phyloP scores from a whole-genome alignment of 1,140 invertebrate species.

The Rhopalosiphum maidis region DNA sequence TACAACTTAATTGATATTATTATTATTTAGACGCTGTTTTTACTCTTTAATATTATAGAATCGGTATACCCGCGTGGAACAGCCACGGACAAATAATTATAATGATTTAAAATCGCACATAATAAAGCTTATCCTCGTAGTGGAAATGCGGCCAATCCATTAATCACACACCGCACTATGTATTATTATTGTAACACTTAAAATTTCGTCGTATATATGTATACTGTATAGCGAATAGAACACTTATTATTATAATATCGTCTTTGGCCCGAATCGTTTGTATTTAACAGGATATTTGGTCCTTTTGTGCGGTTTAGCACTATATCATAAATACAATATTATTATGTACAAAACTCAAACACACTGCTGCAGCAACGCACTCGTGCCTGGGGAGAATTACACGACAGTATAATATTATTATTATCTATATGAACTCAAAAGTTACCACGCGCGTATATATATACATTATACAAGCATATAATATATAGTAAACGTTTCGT shows the following conservation, averaged over 20 bases:
- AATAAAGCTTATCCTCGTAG: neutral
- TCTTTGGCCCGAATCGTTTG: neutral
- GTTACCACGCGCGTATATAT: neutral
- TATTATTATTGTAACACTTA: neutral
- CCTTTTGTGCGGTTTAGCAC: neutral
- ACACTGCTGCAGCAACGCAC: neutral
- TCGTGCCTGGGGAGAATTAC: neutral
- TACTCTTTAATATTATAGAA: neutral
- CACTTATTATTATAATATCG: neutral
- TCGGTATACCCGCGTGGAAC: too few relatives aligned
- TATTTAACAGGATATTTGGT: neutral
- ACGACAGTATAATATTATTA: neutral
- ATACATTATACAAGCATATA: neutral
- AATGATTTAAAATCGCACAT: neutral
- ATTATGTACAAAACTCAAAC: neutral
- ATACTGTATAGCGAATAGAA: neutral
- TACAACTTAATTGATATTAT: neutral
- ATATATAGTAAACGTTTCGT: neutral
- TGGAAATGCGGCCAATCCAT: neutral
- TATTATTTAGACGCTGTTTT: neutral
- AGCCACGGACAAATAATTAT: neutral
- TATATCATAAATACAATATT: neutral
- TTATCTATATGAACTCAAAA: neutral
- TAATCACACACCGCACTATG: neutral
- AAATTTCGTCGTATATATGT: neutral